A percentile compares a stretch with the other conserved stretches of the same genome.
Conservation (phyloP, 2,113 vertebrate genomes). For the Gorsachius goisagi region DNA sequence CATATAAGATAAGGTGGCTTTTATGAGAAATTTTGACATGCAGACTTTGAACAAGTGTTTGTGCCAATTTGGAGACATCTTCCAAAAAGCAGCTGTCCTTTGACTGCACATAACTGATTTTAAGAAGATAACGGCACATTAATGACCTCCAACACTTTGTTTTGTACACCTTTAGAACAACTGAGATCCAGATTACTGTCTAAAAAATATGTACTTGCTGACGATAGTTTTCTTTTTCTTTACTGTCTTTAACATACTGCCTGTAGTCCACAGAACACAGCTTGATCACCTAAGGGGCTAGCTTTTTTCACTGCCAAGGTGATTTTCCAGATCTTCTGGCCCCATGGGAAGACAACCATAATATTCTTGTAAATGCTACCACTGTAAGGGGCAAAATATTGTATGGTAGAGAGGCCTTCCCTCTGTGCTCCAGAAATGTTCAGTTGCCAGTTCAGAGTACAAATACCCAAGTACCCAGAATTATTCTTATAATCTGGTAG, state of each 20-base stretch:
- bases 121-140: neutral
- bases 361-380: neutral
- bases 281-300: accelerated
- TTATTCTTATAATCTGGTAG: neutral
- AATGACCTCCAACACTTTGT: neutral
- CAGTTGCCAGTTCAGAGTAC: neutral
- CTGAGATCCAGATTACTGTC: neutral
- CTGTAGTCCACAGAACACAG: neutral
- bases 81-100: neutral
- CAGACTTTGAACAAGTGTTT: neutral
- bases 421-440: neutral
- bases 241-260: neutral
- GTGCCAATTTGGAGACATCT: neutral
- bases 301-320: neutral
- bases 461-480: neutral
- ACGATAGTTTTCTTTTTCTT: neutral
- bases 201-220: neutral
- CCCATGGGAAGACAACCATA: neutral
- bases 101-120: neutral
- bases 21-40: neutral
- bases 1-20: neutral
- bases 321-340: neutral
- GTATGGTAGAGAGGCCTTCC: neutral
- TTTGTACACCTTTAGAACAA: neutral
- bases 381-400: neutral